Conservation (phyloP, 2,113 vertebrate species). For the Excalfactoria chinensis region DNA sequence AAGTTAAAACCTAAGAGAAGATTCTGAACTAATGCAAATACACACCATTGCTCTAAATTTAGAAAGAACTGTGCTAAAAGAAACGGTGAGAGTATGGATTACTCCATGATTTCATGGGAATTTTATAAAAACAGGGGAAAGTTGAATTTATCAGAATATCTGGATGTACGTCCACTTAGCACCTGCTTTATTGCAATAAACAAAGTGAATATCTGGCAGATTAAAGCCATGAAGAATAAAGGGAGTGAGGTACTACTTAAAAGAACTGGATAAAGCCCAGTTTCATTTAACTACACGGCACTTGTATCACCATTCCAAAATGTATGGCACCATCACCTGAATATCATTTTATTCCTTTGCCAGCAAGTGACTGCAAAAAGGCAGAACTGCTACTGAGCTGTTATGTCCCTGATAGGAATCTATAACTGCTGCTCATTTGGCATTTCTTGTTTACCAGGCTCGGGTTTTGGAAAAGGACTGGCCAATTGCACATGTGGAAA, state of each 20-base stretch:
- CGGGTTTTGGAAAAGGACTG: background rate
- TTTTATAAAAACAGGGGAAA: background rate
- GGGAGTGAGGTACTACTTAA: background rate
- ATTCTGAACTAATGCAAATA: background rate
- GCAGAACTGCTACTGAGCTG: background rate
- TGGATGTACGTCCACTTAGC: background rate
- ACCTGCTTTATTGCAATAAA: background rate
- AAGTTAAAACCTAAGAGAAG: background rate
- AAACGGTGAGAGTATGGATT: fast-evolving
- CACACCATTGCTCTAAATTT: background rate
- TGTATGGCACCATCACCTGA: background rate
- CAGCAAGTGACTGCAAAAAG: background rate
- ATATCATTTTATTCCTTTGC: background rate
- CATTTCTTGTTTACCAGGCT: background rate
- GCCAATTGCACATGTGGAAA: background rate
- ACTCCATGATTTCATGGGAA: background rate
- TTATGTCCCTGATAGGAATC: background rate
- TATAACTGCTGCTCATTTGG: background rate
- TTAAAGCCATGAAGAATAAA: background rate
- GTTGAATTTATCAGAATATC: background rate
- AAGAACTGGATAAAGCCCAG: background rate
- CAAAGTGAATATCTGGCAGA: background rate
- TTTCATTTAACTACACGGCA: background rate
- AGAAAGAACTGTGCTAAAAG: background rate
- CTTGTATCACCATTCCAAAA: background rate